Base-by-base conservation (phyloP, 2,113 vertebrate species). In the Spizaetus ornatus region DNA sequence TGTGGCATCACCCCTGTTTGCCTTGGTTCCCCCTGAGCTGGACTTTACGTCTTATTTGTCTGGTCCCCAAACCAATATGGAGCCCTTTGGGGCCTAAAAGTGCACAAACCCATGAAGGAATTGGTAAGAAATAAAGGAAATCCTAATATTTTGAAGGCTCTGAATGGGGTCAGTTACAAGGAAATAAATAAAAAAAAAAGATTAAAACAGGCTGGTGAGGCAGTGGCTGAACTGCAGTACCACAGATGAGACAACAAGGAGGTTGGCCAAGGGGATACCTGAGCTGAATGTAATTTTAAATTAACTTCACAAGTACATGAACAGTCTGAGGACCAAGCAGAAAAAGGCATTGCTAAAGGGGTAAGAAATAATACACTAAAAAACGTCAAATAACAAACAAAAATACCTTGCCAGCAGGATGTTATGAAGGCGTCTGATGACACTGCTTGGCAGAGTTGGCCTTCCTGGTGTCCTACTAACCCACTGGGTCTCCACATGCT, bases 401-500 rank as follows among this genome's bases (percentile, higher is more conserved):
- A 65, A 63, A 61, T 15, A 40, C 20, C 16, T 58, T 25, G 2
- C 14, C 19, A 56, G 11, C 9, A 29, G 47, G 65, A 59, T 11
- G 72, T 65, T 61, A 22, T 34, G 59, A 77, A 84, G 40, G 9
- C 21, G 22, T 40, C 16, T 3, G 9, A 26, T 13, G 36, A 25
- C 25, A 19, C 11, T 12, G 34, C 15, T 86, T 78, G 23, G 21
- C 6, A 48, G 26, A 65, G 12, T 7, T 83, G 23, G 7, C 10
- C 34, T 70, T 13, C 10, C 45, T 52, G 27, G 36, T 0, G 0
- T 40, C 23, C 10, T 88, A 34, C 21, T 56, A 34, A 62, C 5
- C 3, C 0, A 1, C 1, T 31, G n/a, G 12, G 8, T 36, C 5
- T 69, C 61, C 3, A 0, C 2, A 1, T 18, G 8, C 16, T 65